Evolutionary conservation across 2,113 vertebrate species (phyloP).

Genomic region (Campylomormyrus tamandua): DNA sequence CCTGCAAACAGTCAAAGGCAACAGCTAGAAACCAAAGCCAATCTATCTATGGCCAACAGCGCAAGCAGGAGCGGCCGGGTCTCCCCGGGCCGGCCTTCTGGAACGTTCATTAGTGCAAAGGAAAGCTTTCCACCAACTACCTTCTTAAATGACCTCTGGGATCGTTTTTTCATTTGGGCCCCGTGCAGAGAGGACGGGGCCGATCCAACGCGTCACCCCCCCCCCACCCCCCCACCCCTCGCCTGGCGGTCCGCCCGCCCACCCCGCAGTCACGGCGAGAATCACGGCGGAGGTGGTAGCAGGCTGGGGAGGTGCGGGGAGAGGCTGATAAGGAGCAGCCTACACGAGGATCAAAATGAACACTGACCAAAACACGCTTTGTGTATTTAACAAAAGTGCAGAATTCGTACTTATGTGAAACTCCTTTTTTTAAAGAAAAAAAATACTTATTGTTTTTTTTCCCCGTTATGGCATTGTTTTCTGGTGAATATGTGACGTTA

Average conservation of each 20-base stretch:
- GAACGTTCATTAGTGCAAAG: constrained; percentile 98
- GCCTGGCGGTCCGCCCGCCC: constrained; percentile 69
- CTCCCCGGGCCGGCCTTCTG: constrained; percentile 89
- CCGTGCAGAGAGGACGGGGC: constrained; percentile 80
- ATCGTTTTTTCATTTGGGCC: constrained; percentile 85
- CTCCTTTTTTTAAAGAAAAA: constrained; percentile 57
- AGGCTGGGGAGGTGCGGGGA: constrained; percentile 37
- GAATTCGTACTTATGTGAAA: constrained; percentile 85
- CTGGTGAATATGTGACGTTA: constrained; percentile 91
- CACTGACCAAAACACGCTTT: constrained; percentile 82
- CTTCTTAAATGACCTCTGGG: constrained; percentile 98
- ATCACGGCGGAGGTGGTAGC: constrained; percentile 29
- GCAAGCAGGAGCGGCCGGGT: constrained; percentile 88
- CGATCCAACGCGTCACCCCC: constrained; percentile 22
- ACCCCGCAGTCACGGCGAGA: constrained; percentile 35
- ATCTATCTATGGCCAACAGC: constrained; percentile 99
- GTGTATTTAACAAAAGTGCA: constrained; percentile 93
- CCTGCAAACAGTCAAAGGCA: constrained; percentile 99
- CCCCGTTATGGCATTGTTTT: constrained; percentile 55
- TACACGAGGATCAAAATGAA: constrained; percentile 74
- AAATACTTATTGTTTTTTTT: constrained; percentile 54
- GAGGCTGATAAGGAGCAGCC: constrained; percentile 84
- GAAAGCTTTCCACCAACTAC: constrained; percentile 96
- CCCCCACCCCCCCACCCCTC: too few species aligned
- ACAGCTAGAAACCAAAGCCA: constrained; percentile 99